phyloP scores from a whole-genome alignment of 2,888 invertebrate species.

The Drosophila mulleri region DNA sequence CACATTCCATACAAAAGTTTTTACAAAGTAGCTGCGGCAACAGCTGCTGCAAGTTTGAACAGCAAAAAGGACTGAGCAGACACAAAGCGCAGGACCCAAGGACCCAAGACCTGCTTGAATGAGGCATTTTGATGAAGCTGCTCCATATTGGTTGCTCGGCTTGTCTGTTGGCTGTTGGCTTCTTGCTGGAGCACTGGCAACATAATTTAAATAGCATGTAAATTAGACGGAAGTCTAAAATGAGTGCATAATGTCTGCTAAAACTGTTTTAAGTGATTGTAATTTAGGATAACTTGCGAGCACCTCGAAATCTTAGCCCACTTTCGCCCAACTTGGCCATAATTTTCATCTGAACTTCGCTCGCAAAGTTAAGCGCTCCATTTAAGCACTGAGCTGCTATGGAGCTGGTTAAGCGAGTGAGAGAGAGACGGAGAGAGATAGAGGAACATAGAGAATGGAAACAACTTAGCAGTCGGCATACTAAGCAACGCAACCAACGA shows the following conservation, averaged over 20 bases:
- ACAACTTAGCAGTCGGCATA: background rate
- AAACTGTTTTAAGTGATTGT: slow-evolving; percentile 80
- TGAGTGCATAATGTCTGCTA: slow-evolving; percentile 79
- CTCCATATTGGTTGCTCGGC: slow-evolving; percentile 63
- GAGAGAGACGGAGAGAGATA: background rate
- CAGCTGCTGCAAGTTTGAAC: slow-evolving; percentile 74
- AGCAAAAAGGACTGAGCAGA: slow-evolving; percentile 47
- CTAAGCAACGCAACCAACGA: background rate
- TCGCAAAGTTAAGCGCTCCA: slow-evolving; percentile 28
- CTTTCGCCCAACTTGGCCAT: slow-evolving; percentile 16
- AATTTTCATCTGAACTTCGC: slow-evolving; percentile 43
- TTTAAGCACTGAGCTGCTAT: slow-evolving; percentile 10
- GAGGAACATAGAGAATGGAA: background rate
- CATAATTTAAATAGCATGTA: slow-evolving; percentile 81
- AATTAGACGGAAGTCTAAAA: slow-evolving; percentile 81
- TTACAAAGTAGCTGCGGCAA: slow-evolving; percentile 74
- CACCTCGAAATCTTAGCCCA: slow-evolving; percentile 11
- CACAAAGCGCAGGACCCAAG: slow-evolving; percentile 31
- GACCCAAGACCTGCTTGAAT: slow-evolving; percentile 36
- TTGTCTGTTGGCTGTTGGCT: slow-evolving; percentile 11
- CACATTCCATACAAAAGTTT: slow-evolving; percentile 67
- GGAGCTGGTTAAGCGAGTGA: slow-evolving; percentile 12
- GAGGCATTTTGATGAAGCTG: slow-evolving; percentile 77
- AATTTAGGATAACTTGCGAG: slow-evolving; percentile 73
- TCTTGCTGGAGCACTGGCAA: slow-evolving; percentile 39